Conservation (phyloP, 2,113 vertebrate species). For the Turdus rufiventris region DNA sequence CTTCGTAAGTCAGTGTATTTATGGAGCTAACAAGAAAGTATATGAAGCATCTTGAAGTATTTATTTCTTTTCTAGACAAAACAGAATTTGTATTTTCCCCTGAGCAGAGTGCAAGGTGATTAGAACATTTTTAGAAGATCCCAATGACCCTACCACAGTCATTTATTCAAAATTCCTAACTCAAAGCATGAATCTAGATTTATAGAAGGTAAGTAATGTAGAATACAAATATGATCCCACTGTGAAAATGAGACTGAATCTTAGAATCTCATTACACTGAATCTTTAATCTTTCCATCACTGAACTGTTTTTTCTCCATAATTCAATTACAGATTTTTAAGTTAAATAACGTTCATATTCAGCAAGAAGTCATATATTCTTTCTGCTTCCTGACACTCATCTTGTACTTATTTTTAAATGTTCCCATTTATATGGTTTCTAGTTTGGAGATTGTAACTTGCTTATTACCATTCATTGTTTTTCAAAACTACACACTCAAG, state of each 20-base stretch:
- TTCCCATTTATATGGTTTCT: not conserved
- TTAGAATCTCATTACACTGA: not conserved
- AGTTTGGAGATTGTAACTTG: not conserved
- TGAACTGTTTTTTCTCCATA: not conserved
- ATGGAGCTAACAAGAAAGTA: not conserved
- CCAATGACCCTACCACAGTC: not conserved
- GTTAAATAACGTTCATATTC: not conserved
- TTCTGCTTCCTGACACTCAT: not conserved
- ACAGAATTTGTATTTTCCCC: not conserved
- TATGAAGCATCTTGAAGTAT: not conserved
- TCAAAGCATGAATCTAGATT: not conserved
- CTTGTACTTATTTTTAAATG: not conserved
- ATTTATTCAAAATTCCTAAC: not conserved
- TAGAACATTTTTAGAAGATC: not conserved
- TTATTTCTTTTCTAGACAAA: not conserved
- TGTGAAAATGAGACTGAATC: not conserved
- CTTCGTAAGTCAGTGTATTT: not conserved
- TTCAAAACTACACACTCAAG: not conserved
- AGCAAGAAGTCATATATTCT: not conserved
- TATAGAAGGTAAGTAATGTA: not conserved
- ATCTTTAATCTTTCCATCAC: slow-evolving; percentile 15
- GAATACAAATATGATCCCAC: not conserved
- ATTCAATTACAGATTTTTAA: not conserved
- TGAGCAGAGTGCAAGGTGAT: not conserved
- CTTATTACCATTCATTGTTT: not conserved